Evolutionary conservation across 2,888 invertebrate species (phyloP).

Genomic region (Melolontha melolontha): DNA sequence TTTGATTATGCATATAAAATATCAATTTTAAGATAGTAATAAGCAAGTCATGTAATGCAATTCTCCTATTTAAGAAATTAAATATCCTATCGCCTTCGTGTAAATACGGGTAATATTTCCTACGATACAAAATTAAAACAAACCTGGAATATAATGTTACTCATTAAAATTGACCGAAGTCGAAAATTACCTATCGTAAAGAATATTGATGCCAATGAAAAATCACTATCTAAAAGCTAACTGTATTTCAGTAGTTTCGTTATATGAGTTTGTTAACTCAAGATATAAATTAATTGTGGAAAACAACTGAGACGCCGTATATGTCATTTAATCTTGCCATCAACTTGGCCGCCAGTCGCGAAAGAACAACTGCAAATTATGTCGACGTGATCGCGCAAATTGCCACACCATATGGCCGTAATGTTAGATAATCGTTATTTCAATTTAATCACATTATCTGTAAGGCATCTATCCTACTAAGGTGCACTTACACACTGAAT

Average conservation of each 20-base stretch:
- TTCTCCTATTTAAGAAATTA: too few species aligned
- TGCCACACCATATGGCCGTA: conserved; percentile 37
- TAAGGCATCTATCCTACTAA: conserved; percentile 38
- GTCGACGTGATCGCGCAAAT: conserved; percentile 37
- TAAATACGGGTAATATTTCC: too few species aligned
- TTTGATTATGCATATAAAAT: too few species aligned
- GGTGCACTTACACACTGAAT: conserved; percentile 39
- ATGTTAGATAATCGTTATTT: conserved; percentile 39
- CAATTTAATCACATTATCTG: conserved; percentile 40
- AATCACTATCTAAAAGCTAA: too few species aligned
- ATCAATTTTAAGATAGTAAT: too few species aligned
- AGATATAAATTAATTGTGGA: conserved; percentile 23
- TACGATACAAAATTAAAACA: too few species aligned
- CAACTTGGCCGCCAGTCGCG: conserved; percentile 20
- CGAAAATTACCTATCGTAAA: too few species aligned
- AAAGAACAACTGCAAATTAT: conserved; percentile 38
- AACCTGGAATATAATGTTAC: too few species aligned
- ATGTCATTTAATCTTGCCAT: conserved; percentile 26
- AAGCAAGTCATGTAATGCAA: too few species aligned
- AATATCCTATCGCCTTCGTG: too few species aligned
- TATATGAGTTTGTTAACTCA: conserved; percentile 19
- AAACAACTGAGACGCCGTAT: conserved; percentile 26
- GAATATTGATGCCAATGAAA: too few species aligned
- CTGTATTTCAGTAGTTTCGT: neutral
- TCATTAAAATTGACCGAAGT: too few species aligned